A percentile compares a stretch with the other conserved stretches of the same genome.
Conservation (phyloP, 2,113 vertebrate species). For the Otolemur garnettii region DNA sequence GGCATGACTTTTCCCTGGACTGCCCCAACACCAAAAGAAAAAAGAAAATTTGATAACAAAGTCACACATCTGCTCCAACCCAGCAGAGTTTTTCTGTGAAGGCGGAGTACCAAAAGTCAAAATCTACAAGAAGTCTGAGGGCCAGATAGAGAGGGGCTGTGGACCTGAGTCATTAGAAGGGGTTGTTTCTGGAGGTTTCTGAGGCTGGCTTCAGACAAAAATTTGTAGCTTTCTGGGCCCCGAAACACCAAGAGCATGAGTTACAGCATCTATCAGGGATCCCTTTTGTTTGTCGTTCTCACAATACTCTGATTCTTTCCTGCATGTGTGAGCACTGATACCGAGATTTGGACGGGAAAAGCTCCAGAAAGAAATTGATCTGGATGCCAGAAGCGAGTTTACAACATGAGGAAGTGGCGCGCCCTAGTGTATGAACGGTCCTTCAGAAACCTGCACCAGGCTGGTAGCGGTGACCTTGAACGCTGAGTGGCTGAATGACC, state of each 20-base stretch:
- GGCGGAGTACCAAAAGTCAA: background rate
- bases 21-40: background rate
- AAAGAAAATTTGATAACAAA: background rate
- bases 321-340: background rate
- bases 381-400: background rate
- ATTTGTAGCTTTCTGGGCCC: background rate
- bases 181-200: background rate
- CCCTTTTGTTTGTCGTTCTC: background rate
- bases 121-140: background rate
- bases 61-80: background rate
- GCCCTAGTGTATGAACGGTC: constrained; percentile 10
- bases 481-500: rapidly evolving
- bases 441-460: background rate
- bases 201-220: background rate
- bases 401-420: background rate
- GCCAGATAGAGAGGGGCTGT: background rate
- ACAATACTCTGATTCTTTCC: background rate
- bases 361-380: constrained; percentile 57
- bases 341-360: background rate
- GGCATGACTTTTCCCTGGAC: background rate
- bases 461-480: constrained; percentile 53
- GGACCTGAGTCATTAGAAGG: rapidly evolving
- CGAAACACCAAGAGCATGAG: background rate
- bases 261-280: background rate
- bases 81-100: rapidly evolving